phyloP scores from a whole-genome alignment of 2,113 vertebrate genomes.

The Clarias batrachus region DNA sequence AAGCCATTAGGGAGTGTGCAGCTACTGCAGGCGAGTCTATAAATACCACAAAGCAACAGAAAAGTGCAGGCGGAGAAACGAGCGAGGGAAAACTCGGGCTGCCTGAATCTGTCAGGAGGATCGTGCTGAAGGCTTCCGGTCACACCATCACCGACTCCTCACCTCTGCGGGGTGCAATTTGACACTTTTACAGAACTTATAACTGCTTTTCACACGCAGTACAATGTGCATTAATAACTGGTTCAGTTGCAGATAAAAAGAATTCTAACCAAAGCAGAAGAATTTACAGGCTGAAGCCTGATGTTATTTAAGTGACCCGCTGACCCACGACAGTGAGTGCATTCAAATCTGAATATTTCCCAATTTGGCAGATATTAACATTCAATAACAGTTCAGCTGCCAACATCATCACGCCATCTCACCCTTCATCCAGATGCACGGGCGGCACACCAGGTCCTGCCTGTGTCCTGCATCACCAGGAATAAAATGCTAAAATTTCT shows the following conservation, averaged over 20 bases:
- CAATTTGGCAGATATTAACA: constrained; percentile 36
- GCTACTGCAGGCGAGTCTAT: constrained; percentile 42
- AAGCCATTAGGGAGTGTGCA: constrained; percentile 46
- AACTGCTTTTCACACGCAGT: constrained; percentile 1
- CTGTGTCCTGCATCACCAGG: background rate
- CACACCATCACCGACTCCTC: constrained; percentile 23
- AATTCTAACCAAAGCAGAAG: background rate
- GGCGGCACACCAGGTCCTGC: background rate
- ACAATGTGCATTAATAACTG: background rate
- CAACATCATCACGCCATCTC: constrained; percentile 4
- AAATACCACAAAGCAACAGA: constrained; percentile 50
- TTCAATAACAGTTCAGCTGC: constrained; percentile 34
- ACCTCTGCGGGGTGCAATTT: constrained; percentile 24
- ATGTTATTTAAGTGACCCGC: background rate
- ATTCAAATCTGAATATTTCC: constrained; percentile 41
- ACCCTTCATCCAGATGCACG: constrained; percentile 31
- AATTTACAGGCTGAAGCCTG: background rate
- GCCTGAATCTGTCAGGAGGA: constrained; percentile 41
- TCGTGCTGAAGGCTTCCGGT: constrained; percentile 27
- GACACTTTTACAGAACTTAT: background rate
- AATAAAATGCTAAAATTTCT: background rate
- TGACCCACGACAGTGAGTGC: background rate
- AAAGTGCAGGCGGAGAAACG: constrained; percentile 37
- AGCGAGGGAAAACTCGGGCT: constrained; percentile 37
- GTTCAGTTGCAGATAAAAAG: background rate